Percentiles rank a stretch among this genome's conserved stretches.
Evolutionary conservation across 2,888 invertebrate species (phyloP).

Genomic region (Cryptocheilus praepositus): DNA sequence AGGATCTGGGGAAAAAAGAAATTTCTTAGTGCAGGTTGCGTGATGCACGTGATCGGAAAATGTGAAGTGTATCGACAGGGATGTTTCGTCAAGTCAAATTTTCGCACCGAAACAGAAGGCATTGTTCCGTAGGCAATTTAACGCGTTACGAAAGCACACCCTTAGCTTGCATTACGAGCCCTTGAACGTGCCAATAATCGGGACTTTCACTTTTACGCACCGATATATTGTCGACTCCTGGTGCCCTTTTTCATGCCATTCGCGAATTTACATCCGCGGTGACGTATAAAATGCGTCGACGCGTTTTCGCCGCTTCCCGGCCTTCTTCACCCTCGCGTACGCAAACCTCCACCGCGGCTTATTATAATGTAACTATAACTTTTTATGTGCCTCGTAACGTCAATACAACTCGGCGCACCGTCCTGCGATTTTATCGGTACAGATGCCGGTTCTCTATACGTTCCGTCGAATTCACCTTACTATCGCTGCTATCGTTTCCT

Average conservation of each 20-base stretch:
- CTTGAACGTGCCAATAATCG: constrained; percentile 63
- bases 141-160: neutral
- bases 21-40: no score
- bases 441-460: constrained; percentile 27
- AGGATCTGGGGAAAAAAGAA: no score
- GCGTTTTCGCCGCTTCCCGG: constrained; percentile 1
- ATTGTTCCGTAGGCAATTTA: constrained; percentile 13
- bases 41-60: no score
- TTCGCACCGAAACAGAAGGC: neutral
- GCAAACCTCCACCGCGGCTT: constrained; percentile 53
- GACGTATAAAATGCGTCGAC: constrained; percentile 58
- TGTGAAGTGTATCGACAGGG: no score
- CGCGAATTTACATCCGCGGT: constrained; percentile 56
- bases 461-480: constrained; percentile 20
- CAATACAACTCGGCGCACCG: constrained; percentile 49
- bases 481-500: constrained; percentile 10
- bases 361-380: constrained; percentile 71
- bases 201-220: constrained; percentile 62
- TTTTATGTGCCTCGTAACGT: constrained; percentile 67
- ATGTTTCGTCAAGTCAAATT: neutral
- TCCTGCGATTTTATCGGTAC: constrained; percentile 36
- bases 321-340: constrained; percentile 40
- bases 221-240: constrained; percentile 58
- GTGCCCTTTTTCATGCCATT: constrained; percentile 31
- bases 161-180: constrained; percentile 44